Conservation (phyloP, 1,140 invertebrate genomes). For the Caenorhabditis latens region DNA sequence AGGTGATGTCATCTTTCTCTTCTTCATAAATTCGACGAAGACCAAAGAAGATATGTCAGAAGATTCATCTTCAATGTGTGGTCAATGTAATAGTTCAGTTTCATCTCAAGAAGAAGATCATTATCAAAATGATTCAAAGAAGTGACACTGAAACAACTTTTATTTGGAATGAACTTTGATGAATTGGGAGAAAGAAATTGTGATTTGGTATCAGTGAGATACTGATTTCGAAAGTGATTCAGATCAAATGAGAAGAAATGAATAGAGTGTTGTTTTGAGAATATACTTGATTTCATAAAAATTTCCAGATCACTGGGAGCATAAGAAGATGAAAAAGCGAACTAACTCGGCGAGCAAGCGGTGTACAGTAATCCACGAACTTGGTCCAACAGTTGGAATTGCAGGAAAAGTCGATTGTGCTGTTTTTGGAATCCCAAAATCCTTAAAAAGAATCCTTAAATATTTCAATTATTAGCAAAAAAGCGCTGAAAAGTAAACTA, state of each 20-base stretch:
- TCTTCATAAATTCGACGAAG: neutral
- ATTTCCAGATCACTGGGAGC: too few species aligned
- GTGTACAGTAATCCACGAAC: too few species aligned
- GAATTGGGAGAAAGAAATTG: neutral
- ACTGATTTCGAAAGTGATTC: neutral
- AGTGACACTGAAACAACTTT: too few species aligned
- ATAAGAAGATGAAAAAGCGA: too few species aligned
- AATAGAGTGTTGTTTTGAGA: neutral
- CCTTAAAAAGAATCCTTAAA: too few species aligned
- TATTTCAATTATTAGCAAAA: too few species aligned
- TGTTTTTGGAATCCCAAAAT: too few species aligned
- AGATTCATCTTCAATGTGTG: neutral
- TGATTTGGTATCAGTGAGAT: neutral
- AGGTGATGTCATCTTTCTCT: conserved; percentile 1
- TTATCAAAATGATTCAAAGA: neutral
- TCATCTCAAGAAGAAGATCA: conserved; percentile 23
- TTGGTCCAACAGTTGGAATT: too few species aligned
- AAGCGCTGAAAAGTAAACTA: too few species aligned
- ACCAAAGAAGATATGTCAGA: conserved; percentile 12
- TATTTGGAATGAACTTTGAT: conserved; percentile 1
- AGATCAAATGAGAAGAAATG: neutral
- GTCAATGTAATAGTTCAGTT: conserved; percentile 43
- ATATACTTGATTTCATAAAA: too few species aligned
- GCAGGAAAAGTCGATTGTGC: too few species aligned
- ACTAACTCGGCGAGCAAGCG: too few species aligned